Evolutionary conservation across 2,797 vertebrate species (phyloP), one percentile per base, ranked within the genome.

Genomic region (Acestrorhynchus altus): DNA sequence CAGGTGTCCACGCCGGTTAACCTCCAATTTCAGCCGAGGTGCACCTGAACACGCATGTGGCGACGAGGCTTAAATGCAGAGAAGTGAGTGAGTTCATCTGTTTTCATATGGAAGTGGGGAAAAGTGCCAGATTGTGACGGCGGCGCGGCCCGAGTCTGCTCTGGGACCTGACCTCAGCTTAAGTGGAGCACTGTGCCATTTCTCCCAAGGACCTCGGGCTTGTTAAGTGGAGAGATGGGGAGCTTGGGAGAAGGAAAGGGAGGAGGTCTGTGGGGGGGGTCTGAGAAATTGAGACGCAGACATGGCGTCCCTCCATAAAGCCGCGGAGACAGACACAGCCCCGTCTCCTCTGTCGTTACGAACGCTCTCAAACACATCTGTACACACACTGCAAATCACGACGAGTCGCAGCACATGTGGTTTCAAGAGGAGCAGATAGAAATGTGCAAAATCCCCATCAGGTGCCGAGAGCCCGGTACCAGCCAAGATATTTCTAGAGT

Each of bases 121-220:
- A 59, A 40, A 74, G 66, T 79, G 81, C 79, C 73, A 83, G 69
- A 74, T 71, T 67, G 63, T 81, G 74, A 82, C 46, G 63, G 54
- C 80, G 92, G 90, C 92, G 89, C 91, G 91, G 91, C 91, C 92
- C 92, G 92, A 92, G 94, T 94, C 93, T 94, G 94, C 89, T 94
- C 94, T 92, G 94, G 93, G 91, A 94, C 92, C 91, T 93, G 93
- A 93, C 94, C 93, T 91, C 92, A 91, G 92, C 90, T 85, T 90
- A 91, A 88, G 90, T 91, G 92, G 92, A 92, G 94, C 92, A 90
- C 90, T 91, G 92, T 94, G 93, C 93, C 93, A 93, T 94, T 92
- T 92, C 92, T 88, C 79, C 92, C n/a, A n/a, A 74, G 92, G 93
- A 94, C 92, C 94, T 92, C 87, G 89, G 88, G 92, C 91, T 93